Conservation (phyloP, 2,888 invertebrate species). For the Fissipunctia ypsillon region DNA sequence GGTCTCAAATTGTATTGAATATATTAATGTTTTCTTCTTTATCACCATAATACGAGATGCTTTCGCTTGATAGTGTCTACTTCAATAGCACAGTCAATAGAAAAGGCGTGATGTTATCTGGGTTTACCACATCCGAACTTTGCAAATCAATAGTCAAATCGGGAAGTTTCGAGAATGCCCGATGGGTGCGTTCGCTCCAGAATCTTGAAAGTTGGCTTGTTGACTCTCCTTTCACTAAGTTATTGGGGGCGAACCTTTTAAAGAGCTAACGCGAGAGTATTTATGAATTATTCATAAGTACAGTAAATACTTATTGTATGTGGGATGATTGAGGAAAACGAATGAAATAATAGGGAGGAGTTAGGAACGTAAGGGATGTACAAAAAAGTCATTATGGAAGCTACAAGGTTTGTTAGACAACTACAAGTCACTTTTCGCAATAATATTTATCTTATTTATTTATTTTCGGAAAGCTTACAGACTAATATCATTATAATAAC, state of each 20-base stretch:
- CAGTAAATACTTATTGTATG: constrained; percentile 25
- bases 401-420: neutral
- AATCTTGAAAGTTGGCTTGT: constrained; percentile 52
- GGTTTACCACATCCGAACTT: constrained; percentile 37
- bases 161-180: constrained; percentile 52
- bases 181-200: constrained; percentile 36
- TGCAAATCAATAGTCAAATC: constrained; percentile 40
- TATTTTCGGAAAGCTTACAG: too few species aligned
- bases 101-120: constrained; percentile 1
- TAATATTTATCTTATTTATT: too few species aligned
- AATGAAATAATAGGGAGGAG: constrained; percentile 1
- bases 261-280: constrained; percentile 33
- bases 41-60: too few species aligned
- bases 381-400: neutral
- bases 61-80: neutral
- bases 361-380: too few species aligned
- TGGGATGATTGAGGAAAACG: neutral
- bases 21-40: neutral
- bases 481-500: too few species aligned
- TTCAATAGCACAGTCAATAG: neutral
- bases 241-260: constrained; percentile 34
- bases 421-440: neutral
- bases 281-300: constrained; percentile 51
- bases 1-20: neutral
- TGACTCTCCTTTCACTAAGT: constrained; percentile 53